Percentiles rank a stretch among this genome's conserved stretches.
phyloP scores from a whole-genome alignment of 2,888 invertebrate genomes.

The Flexamia atlantica region DNA sequence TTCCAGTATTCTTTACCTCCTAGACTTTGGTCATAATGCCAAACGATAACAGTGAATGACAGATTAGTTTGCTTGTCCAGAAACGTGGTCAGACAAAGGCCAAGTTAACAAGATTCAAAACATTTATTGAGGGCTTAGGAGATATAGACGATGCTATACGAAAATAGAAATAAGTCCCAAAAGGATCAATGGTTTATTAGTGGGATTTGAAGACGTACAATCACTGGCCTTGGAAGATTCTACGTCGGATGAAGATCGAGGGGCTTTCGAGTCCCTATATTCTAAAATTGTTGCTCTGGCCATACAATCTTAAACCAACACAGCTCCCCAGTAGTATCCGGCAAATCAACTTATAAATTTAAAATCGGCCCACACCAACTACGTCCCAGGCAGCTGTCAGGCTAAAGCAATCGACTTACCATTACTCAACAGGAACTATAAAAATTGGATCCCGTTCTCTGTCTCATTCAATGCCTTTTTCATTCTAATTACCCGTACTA shows the following conservation, averaged over 20 bases:
- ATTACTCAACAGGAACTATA: neutral
- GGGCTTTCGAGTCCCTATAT: neutral
- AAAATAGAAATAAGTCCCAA: neutral
- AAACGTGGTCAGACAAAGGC: neutral
- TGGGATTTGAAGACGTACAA: neutral
- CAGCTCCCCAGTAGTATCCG: neutral
- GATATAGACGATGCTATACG: too few species aligned
- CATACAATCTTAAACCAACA: neutral
- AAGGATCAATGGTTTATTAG: too few species aligned
- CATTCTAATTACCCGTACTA: too few species aligned
- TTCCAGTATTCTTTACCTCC: neutral
- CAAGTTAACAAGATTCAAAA: neutral
- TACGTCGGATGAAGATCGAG: neutral
- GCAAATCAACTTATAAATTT: too few species aligned
- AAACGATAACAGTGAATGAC: neutral
- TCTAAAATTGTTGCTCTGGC: neutral
- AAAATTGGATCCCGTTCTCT: conserved; percentile 14
- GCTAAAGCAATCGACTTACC: too few species aligned
- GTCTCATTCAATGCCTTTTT: neutral
- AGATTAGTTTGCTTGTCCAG: neutral
- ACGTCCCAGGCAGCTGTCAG: too few species aligned
- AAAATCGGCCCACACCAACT: too few species aligned
- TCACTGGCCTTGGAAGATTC: neutral
- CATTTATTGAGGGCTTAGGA: neutral
- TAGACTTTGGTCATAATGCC: neutral